phyloP scores from a whole-genome alignment of 2,888 invertebrate genomes.

The Dascillus cervinus region DNA sequence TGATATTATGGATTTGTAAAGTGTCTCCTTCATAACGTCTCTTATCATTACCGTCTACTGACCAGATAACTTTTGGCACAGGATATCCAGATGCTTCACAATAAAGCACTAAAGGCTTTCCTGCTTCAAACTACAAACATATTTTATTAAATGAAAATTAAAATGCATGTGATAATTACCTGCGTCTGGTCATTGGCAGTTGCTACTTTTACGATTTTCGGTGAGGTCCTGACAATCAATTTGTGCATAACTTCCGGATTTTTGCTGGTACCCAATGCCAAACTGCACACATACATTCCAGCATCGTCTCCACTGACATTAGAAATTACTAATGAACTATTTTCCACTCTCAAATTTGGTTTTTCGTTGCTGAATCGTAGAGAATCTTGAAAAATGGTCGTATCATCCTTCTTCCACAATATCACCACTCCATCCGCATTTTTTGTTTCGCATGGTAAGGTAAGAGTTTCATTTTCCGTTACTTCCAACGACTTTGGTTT shows the following conservation, averaged over 20 bases:
- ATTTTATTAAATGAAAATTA: constrained; percentile 7
- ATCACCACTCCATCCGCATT: too few relatives aligned
- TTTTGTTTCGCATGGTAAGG: constrained; percentile 35
- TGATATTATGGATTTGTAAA: constrained; percentile 34
- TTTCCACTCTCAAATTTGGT: constrained; percentile 7
- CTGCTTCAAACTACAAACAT: constrained; percentile 30
- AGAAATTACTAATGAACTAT: constrained; percentile 9
- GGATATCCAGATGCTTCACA: constrained; percentile 42
- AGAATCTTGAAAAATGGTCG: constrained; percentile 22
- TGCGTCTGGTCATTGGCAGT: constrained; percentile 7
- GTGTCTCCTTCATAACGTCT: constrained; percentile 28
- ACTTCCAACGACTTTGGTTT: constrained; percentile 26
- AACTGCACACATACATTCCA: constrained; percentile 11
- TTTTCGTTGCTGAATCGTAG: constrained; percentile 9
- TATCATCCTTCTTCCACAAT: constrained; percentile 23
- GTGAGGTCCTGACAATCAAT: constrained; percentile 11
- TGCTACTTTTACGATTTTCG: constrained; percentile 15
- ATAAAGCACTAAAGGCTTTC: constrained; percentile 36
- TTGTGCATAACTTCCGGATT: constrained; percentile 8
- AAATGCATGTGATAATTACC: constrained; percentile 8
- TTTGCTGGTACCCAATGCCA: constrained; percentile 4
- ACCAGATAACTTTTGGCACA: constrained; percentile 42
- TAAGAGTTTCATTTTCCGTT: constrained; percentile 29
- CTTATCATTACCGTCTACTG: constrained; percentile 23
- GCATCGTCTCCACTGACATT: constrained; percentile 13